Percentiles rank a stretch among this genome's conserved stretches.
These are phyloP conservation scores for Spodoptera litura DNA, from an alignment of 1,140 invertebrate species.

Conservation along the genomic window DNA sequence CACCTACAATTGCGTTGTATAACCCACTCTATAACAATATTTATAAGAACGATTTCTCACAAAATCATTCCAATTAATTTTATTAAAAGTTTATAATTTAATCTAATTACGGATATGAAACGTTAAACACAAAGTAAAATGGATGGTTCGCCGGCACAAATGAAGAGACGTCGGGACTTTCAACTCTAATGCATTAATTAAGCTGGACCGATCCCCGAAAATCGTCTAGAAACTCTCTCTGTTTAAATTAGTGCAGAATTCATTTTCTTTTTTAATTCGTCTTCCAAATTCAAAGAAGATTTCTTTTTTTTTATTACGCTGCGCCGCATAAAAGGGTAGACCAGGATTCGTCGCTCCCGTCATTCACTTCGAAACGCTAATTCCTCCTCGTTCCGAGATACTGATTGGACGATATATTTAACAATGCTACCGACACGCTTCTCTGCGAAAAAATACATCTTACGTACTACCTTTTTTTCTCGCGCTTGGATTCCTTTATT, in stretches of 20 bases:
- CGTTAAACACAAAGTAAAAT: conserved; percentile 39
- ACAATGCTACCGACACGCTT: conserved; percentile 78
- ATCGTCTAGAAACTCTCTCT: conserved; percentile 77
- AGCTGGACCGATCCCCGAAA: conserved; percentile 73
- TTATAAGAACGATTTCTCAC: neutral
- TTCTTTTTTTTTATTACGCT: conserved; percentile 79
- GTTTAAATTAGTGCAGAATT: conserved; percentile 82
- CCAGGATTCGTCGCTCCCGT: conserved; percentile 70
- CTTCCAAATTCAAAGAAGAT: conserved; percentile 83
- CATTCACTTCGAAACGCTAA: conserved; percentile 78
- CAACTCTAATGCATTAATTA: conserved; percentile 80
- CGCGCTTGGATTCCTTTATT: conserved; percentile 73
- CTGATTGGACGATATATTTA: conserved; percentile 86
- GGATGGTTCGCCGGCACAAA: conserved; percentile 33
- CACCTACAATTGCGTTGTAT: neutral
- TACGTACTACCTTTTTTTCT: conserved; percentile 76
- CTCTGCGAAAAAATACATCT: conserved; percentile 81
- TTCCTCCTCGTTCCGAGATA: conserved; percentile 75
- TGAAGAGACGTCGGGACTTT: conserved; percentile 60
- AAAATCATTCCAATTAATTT: neutral
- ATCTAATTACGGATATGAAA: conserved; percentile 36
- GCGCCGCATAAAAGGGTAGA: conserved; percentile 80
- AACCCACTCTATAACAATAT: neutral
- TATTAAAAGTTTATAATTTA: conserved; percentile 2
- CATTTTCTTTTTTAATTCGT: conserved; percentile 83